A percentile compares a stretch with the other conserved stretches of the same genome.
These are phyloP conservation scores for Ganaspis sp. DNA, from an alignment of 1,140 invertebrate genomes.

Conservation along the genomic window DNA sequence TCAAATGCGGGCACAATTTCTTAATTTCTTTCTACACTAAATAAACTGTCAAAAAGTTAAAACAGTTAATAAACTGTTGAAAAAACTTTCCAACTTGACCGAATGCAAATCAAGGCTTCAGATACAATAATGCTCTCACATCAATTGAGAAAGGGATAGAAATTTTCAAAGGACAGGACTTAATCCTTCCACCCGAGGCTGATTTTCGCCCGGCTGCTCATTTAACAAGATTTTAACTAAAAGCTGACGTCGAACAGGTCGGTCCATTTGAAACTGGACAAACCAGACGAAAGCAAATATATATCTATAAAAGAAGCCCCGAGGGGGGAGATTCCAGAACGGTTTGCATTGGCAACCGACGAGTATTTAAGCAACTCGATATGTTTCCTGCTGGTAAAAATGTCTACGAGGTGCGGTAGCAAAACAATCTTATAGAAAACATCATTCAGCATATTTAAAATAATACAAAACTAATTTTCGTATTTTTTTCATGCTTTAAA, in stretches of 20 bases:
- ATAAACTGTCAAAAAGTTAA: too few relatives aligned
- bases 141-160: neutral
- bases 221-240: conserved; percentile 25
- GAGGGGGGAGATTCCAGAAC: neutral
- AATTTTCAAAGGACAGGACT: conserved; percentile 12
- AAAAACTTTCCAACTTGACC: too few relatives aligned
- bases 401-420: neutral
- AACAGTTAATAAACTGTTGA: too few relatives aligned
- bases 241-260: conserved; percentile 27
- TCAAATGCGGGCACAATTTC: too few relatives aligned
- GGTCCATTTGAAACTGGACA: conserved; percentile 16
- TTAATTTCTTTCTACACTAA: too few relatives aligned
- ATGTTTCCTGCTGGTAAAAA: neutral
- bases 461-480: too few relatives aligned
- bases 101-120: neutral
- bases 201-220: conserved; percentile 4
- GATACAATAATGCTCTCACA: neutral
- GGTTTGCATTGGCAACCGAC: neutral
- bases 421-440: neutral
- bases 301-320: conserved; percentile 7
- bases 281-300: conserved; percentile 9
- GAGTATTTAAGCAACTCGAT: conserved; percentile 12
- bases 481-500: too few relatives aligned
- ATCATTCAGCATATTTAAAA: too few relatives aligned
- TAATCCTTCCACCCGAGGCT: conserved; percentile 1